Conservation (phyloP, 2,797 vertebrate species). For the Paramormyrops hopkinsi region DNA sequence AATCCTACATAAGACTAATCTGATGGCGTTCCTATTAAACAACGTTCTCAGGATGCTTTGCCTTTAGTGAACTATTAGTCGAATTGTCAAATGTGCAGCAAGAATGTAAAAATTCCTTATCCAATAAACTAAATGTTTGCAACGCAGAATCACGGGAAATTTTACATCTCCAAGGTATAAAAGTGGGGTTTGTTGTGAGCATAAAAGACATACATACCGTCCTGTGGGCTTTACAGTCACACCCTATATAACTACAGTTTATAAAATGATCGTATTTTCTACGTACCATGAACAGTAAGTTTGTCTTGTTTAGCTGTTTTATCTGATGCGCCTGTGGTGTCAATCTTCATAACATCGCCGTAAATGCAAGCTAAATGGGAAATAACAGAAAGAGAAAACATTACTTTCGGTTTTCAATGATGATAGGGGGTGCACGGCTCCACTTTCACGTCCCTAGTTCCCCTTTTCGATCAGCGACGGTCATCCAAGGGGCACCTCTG, state of each 20-base stretch:
- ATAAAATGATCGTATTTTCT: background rate
- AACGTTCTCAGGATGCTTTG: background rate
- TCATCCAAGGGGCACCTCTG: background rate
- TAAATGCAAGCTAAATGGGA: constrained; percentile 27
- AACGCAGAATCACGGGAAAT: background rate
- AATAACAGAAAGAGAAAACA: background rate
- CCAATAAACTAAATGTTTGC: background rate
- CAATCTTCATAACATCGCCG: constrained; percentile 38
- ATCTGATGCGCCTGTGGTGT: constrained; percentile 44
- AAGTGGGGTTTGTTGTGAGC: background rate
- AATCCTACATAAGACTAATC: background rate
- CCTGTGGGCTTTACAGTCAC: background rate
- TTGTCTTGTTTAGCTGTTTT: constrained; percentile 33
- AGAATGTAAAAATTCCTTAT: background rate
- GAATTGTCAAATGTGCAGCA: background rate
- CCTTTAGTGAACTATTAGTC: background rate
- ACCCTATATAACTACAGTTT: background rate
- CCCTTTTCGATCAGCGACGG: background rate
- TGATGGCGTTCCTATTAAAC: background rate
- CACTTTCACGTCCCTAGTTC: background rate
- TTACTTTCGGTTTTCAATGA: background rate
- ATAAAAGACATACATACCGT: background rate
- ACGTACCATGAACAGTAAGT: constrained; percentile 17
- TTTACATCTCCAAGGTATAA: background rate
- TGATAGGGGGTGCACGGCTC: background rate